phyloP scores from a whole-genome alignment of 2,113 vertebrate genomes.

The Onychostoma macrolepis region DNA sequence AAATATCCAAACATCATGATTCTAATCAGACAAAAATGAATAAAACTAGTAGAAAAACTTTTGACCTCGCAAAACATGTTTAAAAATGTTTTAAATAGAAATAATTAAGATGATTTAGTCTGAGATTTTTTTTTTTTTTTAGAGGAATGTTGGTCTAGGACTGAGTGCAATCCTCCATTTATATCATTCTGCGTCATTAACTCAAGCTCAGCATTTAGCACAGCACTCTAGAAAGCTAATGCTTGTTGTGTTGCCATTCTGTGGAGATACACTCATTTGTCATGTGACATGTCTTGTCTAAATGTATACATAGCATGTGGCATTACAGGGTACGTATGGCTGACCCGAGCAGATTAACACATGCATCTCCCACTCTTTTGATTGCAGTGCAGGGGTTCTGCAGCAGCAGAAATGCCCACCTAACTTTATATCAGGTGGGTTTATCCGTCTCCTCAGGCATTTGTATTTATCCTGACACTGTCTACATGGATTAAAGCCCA shows the following conservation, averaged over 20 bases:
- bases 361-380: neutral
- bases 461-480: neutral
- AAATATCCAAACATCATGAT: neutral
- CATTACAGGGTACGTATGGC: neutral
- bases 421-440: neutral
- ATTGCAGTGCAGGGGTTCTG: neutral
- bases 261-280: neutral
- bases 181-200: neutral
- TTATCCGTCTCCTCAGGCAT: neutral
- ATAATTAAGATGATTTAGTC: neutral
- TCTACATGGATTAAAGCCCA: constrained; percentile 20
- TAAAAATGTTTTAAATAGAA: neutral
- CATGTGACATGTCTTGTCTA: neutral
- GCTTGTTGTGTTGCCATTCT: neutral
- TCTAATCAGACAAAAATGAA: neutral
- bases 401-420: constrained; percentile 1
- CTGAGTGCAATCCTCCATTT: neutral
- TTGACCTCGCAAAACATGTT: neutral
- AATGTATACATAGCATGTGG: neutral
- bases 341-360: constrained; percentile 5
- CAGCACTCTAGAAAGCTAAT: neutral
- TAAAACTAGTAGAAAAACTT: neutral
- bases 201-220: neutral
- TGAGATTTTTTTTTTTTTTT: neutral
- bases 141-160: neutral